Conservation (phyloP, 1,140 invertebrate genomes). For the Coptotermes formosanus region DNA sequence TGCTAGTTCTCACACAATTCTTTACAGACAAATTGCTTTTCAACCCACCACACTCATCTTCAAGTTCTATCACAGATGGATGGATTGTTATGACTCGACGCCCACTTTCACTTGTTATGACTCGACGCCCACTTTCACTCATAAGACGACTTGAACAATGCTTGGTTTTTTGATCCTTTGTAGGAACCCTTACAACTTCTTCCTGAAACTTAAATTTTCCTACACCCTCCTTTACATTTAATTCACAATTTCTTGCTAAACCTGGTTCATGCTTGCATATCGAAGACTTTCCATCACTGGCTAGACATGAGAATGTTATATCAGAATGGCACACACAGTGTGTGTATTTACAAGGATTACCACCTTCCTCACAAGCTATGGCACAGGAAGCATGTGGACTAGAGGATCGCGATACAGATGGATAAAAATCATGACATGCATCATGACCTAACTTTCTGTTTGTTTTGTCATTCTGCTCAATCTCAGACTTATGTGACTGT, state of each 20-base stretch:
- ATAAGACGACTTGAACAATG: neutral
- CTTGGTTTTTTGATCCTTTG: neutral
- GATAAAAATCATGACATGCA: neutral
- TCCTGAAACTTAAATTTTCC: neutral
- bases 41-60: neutral
- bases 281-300: neutral
- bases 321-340: neutral
- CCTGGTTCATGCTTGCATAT: neutral
- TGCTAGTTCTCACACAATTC: neutral
- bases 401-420: neutral
- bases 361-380: neutral
- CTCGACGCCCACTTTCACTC: neutral
- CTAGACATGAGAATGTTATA: neutral
- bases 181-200: neutral
- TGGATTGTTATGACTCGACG: neutral
- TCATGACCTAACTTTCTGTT: neutral
- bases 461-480: neutral
- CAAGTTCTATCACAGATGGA: conserved; percentile 23
- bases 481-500: neutral
- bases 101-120: neutral
- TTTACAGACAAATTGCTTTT: neutral
- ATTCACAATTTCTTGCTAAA: neutral
- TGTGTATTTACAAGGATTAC: neutral
- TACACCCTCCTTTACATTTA: neutral
- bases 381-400: neutral